These are phyloP conservation scores for Rhagophthalmus giganteus DNA, from an alignment of 2,888 invertebrate genomes.

Conservation along the genomic window DNA sequence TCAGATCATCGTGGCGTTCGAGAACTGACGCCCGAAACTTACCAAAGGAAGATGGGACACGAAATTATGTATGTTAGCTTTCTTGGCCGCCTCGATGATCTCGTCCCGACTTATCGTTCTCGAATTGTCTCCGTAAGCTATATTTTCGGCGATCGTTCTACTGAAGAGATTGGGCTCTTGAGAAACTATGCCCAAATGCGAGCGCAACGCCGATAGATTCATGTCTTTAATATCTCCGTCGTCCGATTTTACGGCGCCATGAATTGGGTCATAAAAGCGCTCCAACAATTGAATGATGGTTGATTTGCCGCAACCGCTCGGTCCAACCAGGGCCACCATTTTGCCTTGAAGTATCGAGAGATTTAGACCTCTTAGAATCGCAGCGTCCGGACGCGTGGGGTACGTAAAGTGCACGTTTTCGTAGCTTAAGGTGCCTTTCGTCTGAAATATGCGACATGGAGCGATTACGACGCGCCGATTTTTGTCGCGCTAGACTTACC, in stretches of 20 bases:
- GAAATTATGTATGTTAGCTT: conserved; percentile 88
- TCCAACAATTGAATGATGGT: conserved; percentile 83
- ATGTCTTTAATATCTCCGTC: conserved; percentile 42
- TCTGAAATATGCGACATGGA: too few species aligned
- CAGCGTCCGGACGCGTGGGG: conserved; percentile 72
- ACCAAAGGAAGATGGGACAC: conserved; percentile 76
- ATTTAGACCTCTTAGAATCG: conserved; percentile 68
- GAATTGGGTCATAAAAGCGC: conserved; percentile 78
- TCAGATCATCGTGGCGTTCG: not conserved
- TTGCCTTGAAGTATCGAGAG: conserved; percentile 67
- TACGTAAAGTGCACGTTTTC: conserved; percentile 73
- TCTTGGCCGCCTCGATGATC: conserved; percentile 75
- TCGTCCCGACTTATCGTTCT: conserved; percentile 68
- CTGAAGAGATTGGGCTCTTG: conserved; percentile 93
- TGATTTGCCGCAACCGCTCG: conserved; percentile 88
- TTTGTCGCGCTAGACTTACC: conserved; percentile 41
- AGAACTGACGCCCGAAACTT: conserved; percentile 42
- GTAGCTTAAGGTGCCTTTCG: conserved; percentile 70
- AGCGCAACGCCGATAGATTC: conserved; percentile 58
- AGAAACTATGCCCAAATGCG: conserved; percentile 84
- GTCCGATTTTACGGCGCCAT: conserved; percentile 61
- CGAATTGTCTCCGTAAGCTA: conserved; percentile 86
- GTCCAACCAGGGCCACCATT: conserved; percentile 76
- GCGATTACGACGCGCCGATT: not conserved
- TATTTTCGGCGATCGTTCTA: conserved; percentile 85